Evolutionary conservation across 2,113 vertebrate genomes (phyloP).

Genomic region (Rhizomys pruinosus): DNA sequence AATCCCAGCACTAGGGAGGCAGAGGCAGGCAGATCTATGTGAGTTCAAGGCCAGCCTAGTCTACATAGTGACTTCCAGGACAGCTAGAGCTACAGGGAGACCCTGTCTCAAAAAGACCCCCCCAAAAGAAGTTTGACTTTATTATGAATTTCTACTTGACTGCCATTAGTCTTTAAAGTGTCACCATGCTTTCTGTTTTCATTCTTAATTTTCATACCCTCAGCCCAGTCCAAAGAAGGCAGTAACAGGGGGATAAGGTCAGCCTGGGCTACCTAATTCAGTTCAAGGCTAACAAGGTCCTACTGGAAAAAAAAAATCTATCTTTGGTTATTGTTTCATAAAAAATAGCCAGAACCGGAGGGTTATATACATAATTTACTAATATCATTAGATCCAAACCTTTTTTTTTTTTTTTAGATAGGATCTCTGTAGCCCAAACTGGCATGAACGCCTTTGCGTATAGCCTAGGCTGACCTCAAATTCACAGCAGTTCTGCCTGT

Average conservation of each 20-base stretch:
- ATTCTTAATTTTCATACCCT: slow-evolving; percentile 24
- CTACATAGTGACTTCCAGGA: too few species aligned
- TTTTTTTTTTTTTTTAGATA: background rate
- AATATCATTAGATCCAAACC: background rate
- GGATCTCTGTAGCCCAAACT: background rate
- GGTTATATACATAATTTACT: slow-evolving; percentile 8
- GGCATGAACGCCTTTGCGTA: background rate
- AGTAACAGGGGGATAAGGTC: background rate
- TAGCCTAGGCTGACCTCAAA: background rate
- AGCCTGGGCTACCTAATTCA: background rate
- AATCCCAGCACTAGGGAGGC: too few species aligned
- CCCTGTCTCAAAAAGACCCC: too few species aligned
- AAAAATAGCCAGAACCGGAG: background rate
- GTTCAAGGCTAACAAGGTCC: background rate
- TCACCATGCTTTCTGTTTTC: slow-evolving; percentile 37
- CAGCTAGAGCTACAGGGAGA: too few species aligned
- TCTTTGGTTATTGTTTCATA: slow-evolving; percentile 36
- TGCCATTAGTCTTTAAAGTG: slow-evolving; percentile 22
- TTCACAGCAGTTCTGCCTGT: background rate
- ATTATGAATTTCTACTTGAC: slow-evolving; percentile 40
- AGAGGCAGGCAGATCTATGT: too few species aligned
- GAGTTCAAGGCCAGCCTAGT: too few species aligned
- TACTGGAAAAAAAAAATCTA: background rate
- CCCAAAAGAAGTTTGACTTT: background rate
- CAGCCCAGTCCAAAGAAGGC: background rate